Percentiles rank a stretch among this genome's conserved stretches.
These are phyloP conservation scores for Choloepus didactylus DNA, from an alignment of 2,797 vertebrate genomes.

Conservation along the genomic window DNA sequence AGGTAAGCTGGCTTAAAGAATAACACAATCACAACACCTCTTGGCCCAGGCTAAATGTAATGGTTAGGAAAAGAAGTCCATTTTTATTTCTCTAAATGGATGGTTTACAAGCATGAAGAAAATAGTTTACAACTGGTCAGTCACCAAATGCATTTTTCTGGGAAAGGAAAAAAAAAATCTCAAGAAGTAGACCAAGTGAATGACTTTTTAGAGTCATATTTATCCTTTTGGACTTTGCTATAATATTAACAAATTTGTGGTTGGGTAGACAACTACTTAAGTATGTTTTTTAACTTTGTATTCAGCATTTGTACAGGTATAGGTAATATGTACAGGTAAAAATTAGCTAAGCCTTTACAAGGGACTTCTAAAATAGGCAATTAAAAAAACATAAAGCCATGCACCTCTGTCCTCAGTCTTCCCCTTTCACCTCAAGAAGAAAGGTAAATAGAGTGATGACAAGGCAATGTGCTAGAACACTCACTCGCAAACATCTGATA, in stretches of 20 bases:
- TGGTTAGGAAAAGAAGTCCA: slow-evolving; percentile 2
- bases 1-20: slow-evolving; percentile 40
- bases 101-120: not conserved
- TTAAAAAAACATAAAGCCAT: not conserved
- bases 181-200: not conserved
- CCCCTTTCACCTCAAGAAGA: not conserved
- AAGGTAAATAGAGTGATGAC: not conserved
- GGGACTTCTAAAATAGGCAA: not conserved
- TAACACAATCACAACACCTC: not conserved
- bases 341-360: slow-evolving; percentile 13
- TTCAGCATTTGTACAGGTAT: not conserved
- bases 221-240: slow-evolving; percentile 21
- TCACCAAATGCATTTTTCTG: slow-evolving; percentile 36
- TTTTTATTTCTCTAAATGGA: slow-evolving; percentile 10
- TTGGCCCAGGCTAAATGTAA: not conserved
- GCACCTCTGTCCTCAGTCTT: not conserved
- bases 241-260: not conserved
- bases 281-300: not conserved
- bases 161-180: not conserved
- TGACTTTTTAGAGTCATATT: not conserved
- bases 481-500: not conserved
- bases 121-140: not conserved
- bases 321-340: not conserved
- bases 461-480: not conserved
- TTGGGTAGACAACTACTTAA: not conserved